Base-by-base conservation (phyloP, 2,797 vertebrate genomes). In the Sebastes aleutianus region DNA sequence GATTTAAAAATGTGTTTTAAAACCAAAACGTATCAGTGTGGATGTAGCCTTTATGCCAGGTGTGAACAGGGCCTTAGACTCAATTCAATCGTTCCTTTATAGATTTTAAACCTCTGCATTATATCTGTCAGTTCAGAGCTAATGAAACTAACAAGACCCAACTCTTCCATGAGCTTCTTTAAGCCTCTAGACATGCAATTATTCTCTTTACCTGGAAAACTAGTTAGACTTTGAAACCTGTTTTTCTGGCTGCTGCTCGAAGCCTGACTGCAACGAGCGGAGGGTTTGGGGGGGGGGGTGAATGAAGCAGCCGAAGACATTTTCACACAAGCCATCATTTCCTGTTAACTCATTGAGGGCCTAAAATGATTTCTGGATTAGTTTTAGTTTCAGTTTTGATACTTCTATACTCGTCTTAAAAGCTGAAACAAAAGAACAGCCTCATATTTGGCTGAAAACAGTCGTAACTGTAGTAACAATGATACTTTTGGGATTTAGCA, bases 221-320 rank as follows among this genome's bases (percentile, higher is more conserved):
- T 24, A 43, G 59, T 72, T 75, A 1, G 18, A 80, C 65, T 79
- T 53, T 70, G 20, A 68, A 88, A 87, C 88, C 76, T 29, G 85
- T 90, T 87, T 78, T 82, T 87, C 87, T 61, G 34, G 84, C 70
- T 85, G 2, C 72, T 12, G 74, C 54, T 34, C 3, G 2, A 13
- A 12, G 3, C 20, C 31, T 32, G 29, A 39, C 43, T 50, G 64
- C 56, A 70, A 5, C 50, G 13, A 43, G 39, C 3, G 18, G 47
- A 50, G 47, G 47, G 61, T 64, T 64, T 36, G 24, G 16, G n/a
- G 16, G 22, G n/a, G 1, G 66, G 39, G 18, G 72, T 65, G 27
- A 58, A 53, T 2, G 24, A 43, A 76, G 66, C 50, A 5, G 20
- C 26, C 47, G 9, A 26, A 27, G 31, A 72, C 59, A 32, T 65